phyloP scores from a whole-genome alignment of 2,113 vertebrate species.

The Zeus faber region DNA sequence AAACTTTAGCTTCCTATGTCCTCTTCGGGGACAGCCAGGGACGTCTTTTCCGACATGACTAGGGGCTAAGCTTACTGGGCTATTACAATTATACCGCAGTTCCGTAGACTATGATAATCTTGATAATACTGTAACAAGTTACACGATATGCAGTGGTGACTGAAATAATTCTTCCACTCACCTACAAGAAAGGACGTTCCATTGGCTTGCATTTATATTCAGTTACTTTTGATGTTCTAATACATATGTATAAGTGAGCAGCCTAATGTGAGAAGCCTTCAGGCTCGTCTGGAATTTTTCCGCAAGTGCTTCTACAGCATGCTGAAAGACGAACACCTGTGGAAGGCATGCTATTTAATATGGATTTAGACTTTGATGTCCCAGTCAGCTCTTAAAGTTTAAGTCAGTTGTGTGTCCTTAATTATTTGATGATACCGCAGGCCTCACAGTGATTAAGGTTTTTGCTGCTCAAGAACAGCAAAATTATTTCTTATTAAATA shows the following conservation, averaged over 20 bases:
- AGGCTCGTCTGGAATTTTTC: conserved; percentile 45
- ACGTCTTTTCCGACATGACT: conserved; percentile 24
- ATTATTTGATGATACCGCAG: too few species aligned
- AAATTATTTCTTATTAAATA: too few species aligned
- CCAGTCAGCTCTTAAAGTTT: conserved; percentile 12
- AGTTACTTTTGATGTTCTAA: conserved; percentile 26
- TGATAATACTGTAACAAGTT: conserved; percentile 35
- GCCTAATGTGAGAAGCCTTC: conserved; percentile 49
- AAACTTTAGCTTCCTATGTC: conserved; percentile 23
- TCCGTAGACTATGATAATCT: conserved; percentile 35
- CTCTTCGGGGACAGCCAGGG: conserved; percentile 19
- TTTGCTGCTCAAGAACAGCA: too few species aligned
- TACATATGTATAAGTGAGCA: conserved; percentile 31
- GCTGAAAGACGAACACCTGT: conserved; percentile 29
- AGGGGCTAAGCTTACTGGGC: conserved; percentile 14
- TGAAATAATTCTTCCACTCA: conserved; percentile 39
- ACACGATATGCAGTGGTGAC: conserved; percentile 15
- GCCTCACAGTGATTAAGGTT: too few species aligned
- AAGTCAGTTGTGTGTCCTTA: too few species aligned
- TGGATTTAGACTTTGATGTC: conserved; percentile 40
- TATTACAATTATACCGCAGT: conserved; percentile 25
- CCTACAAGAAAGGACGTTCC: conserved; percentile 37
- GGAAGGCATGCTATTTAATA: conserved; percentile 23
- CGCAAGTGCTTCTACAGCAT: conserved; percentile 28
- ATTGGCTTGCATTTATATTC: conserved; percentile 23